These are phyloP conservation scores for Pelecanoides urinatrix DNA, from an alignment of 2,113 vertebrate genomes.

Conservation along the genomic window DNA sequence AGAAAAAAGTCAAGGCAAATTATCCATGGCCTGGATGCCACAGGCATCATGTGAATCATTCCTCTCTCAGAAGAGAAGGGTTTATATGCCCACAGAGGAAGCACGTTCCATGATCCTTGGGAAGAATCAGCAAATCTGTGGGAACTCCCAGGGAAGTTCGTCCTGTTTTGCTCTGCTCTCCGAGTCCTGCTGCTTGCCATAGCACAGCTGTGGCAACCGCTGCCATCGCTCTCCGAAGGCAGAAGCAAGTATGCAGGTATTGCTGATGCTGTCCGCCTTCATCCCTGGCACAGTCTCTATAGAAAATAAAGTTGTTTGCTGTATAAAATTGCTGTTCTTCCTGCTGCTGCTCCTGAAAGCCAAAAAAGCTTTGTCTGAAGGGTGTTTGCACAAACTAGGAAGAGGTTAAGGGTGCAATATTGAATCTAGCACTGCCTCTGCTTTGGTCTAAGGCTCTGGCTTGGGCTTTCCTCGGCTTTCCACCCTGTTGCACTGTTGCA, in stretches of 20 bases:
- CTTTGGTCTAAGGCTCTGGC: neutral
- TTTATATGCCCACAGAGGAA: neutral
- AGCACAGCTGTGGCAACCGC: neutral
- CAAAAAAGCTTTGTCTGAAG: neutral
- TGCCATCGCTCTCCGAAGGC: neutral
- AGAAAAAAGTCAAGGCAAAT: constrained; percentile 3
- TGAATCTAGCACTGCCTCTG: neutral
- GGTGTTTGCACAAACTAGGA: neutral
- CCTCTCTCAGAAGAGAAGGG: neutral
- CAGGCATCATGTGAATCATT: neutral
- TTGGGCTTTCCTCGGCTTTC: neutral
- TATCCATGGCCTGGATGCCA: neutral
- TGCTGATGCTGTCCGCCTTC: neutral
- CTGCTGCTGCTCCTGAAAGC: neutral
- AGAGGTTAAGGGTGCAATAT: neutral
- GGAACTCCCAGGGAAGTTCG: neutral
- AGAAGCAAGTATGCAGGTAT: neutral
- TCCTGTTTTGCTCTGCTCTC: neutral
- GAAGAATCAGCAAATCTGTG: neutral
- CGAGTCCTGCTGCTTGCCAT: neutral
- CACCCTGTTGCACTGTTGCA: fast-evolving
- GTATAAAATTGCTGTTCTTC: neutral
- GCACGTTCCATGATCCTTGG: neutral
- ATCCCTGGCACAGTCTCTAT: fast-evolving
- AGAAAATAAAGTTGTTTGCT: neutral